Conservation (phyloP, 2,888 invertebrate species). For the Acanthoscelides obtectus region DNA sequence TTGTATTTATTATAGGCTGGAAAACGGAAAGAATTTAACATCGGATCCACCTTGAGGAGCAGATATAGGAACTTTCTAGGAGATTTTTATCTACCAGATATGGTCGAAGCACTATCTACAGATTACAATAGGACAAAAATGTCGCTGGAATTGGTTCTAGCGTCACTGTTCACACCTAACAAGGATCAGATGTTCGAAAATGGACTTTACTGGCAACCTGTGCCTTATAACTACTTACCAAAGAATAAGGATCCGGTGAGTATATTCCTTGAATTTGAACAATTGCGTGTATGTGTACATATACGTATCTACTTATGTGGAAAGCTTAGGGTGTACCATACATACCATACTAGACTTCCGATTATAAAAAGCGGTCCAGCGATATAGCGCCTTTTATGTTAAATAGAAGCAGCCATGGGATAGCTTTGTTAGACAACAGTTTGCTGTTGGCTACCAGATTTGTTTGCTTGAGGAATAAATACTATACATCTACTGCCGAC, state of each 20-base stretch:
- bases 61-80: constrained; percentile 59
- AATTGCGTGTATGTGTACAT: no score
- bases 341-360: no score
- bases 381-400: no score
- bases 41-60: constrained; percentile 57
- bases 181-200: constrained; percentile 54
- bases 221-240: constrained; percentile 64
- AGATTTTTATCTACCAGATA: constrained; percentile 51
- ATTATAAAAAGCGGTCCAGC: no score
- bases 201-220: constrained; percentile 67
- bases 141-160: constrained; percentile 62
- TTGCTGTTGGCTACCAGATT: no score
- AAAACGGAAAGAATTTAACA: constrained; percentile 46
- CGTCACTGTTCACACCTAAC: constrained; percentile 61
- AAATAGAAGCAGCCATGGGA: no score
- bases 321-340: no score
- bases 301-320: no score
- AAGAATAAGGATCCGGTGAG: constrained; percentile 22
- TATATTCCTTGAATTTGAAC: constrained; percentile 2
- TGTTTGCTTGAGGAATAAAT: no score
- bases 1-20: constrained; percentile 28
- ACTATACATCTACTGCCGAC: no score
- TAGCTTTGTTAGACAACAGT: no score
- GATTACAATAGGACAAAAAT: constrained; percentile 67
- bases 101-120: constrained; percentile 60